Evolutionary conservation across 2,113 vertebrate genomes (phyloP), one percentile per base, ranked within the genome.

Genomic region (Ceratotherium simum): DNA sequence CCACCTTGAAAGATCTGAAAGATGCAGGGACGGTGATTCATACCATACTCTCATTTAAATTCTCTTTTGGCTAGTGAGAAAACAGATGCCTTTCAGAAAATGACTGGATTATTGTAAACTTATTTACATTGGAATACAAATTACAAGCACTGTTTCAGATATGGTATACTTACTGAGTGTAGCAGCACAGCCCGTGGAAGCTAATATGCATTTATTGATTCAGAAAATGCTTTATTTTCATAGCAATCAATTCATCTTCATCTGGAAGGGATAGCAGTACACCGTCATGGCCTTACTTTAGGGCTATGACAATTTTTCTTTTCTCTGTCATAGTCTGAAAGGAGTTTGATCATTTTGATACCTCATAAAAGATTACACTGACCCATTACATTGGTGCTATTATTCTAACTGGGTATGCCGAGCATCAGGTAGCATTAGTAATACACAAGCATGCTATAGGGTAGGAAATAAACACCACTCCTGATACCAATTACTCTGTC

Each of bases 51-150:
- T 36, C 23, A 56, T 42, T 46, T 51, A 88, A 89, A 48, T 93
- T 82, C 31, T 82, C 91, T 89, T 95, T 64, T 80, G 78, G 36
- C 65, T 70, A 81, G 46, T 87, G 36, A 90, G 58, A 87, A 95
- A 67, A 58, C 75, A 87, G 64, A 82, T 91, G 92, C 25, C 67
- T 96, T 85, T 84, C 78, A 79, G 65, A 85, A 46, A 91, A 91
- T 39, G 51, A 62, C 72, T 65, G n/a, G 33, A 69, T 93, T 87
- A 58, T 88, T 96, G 36, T 76, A 92, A 96, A 87, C 23, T 84
- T 92, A 87, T 42, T 87, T 92, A 84, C 21, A 56, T 60, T 27
- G 4, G 17, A 29, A 83, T 78, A 46, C 29, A 82, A 90, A 9
- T 72, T 82, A 54, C 60, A 95, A 67, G 33, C 36, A 16, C n/a